Conservation (phyloP, 1,140 invertebrate species). For the Vanessa tameamea region DNA sequence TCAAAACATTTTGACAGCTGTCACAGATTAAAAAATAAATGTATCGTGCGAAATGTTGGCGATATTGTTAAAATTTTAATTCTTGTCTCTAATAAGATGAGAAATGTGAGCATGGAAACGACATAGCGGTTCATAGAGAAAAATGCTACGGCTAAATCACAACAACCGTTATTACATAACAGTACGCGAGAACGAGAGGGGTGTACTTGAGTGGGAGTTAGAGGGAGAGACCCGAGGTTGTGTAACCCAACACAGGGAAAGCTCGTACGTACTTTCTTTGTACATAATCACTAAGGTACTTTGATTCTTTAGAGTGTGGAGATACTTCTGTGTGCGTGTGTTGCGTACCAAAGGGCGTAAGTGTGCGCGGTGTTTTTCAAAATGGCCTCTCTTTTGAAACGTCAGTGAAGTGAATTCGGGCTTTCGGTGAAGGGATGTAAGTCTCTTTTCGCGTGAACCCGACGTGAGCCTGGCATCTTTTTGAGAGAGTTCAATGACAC, state of each 20-base stretch:
- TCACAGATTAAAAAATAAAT: not conserved
- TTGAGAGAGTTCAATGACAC: constrained; percentile 76
- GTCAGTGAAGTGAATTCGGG: constrained; percentile 46
- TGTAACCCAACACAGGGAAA: constrained; percentile 78
- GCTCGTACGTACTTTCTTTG: constrained; percentile 76
- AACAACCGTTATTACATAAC: constrained; percentile 79
- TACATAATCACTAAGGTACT: constrained; percentile 60
- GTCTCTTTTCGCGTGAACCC: constrained; percentile 47
- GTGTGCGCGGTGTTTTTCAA: constrained; percentile 64
- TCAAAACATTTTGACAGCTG: constrained; percentile 2
- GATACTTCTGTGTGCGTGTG: constrained; percentile 52
- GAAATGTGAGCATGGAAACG: constrained; percentile 44
- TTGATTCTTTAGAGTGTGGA: constrained; percentile 55
- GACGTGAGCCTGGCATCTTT: constrained; percentile 56
- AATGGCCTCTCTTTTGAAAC: constrained; percentile 61
- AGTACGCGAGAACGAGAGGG: constrained; percentile 60
- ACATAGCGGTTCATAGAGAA: constrained; percentile 63
- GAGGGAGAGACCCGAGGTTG: constrained; percentile 67
- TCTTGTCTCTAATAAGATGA: constrained; percentile 28
- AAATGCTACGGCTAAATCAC: constrained; percentile 76
- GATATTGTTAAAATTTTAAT: constrained; percentile 35
- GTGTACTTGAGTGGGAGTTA: constrained; percentile 39
- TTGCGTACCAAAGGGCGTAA: constrained; percentile 48
- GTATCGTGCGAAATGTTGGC: no score
- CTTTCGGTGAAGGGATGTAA: constrained; percentile 43